Evolutionary conservation across 2,888 invertebrate species (phyloP), one percentile per base, ranked within the genome.

Genomic region (Autographa gamma): DNA sequence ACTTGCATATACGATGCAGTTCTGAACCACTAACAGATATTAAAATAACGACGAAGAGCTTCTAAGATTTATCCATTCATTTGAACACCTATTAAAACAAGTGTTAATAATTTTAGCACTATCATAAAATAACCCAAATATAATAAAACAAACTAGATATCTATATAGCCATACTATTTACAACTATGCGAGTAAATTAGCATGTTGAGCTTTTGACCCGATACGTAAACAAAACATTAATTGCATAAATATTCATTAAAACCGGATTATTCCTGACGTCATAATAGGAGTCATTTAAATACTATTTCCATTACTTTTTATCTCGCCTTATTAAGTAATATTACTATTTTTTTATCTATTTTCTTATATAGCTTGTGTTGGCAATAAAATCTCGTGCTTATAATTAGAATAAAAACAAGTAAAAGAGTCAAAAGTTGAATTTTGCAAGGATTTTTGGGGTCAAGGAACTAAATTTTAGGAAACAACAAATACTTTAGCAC

Each of bases 151-250:
- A 61, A 32, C 9, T 14, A 41, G 11, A 48, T 60, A 32, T 54
- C 16, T 43, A 11, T 4, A 43, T 43, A 11, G 8, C 14, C 14
- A 48, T n/a, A n/a, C n/a, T 6, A n/a, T 43, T n/a, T 48, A 48
- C 4, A 16, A 16, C 48, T n/a, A n/a, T 7, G 56, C 19, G 34
- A 71, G 54, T 9, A 34, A 58, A 61, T 65, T 31, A 60, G 61
- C 43, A 58, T 60, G 64, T 66, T 75, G 79, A 81, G 74, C 82
- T 66, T 64, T 68, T 59, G 77, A 82, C 75, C 76, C 18, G 59
- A 69, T 76, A 67, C 54, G 56, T 69, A 80, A 78, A 80, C 72
- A 61, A 79, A 70, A 14, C 63, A 66, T 71, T 78, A 70, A 78
- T 68, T 69, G 66, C 71, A 72, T 69, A 69, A 70, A 73, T 73